Evolutionary conservation across 2,113 vertebrate genomes (phyloP), one percentile per base, ranked within the genome.

Genomic region (Shinisaurus crocodilurus): DNA sequence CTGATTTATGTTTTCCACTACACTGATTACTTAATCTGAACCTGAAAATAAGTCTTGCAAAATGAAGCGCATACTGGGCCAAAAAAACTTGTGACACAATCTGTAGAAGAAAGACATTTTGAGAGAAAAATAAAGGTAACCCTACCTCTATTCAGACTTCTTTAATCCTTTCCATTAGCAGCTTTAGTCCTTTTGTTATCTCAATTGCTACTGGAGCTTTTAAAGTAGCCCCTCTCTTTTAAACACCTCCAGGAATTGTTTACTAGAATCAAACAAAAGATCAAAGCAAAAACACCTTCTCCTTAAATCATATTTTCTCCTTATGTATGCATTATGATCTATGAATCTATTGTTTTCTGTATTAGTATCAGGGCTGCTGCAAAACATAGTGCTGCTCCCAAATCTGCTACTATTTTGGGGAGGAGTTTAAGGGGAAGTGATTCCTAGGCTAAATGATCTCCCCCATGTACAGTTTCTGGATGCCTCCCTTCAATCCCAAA

Each of bases 21-120:
- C 45, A 86, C 37, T 79, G 70, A 90, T 90, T 27, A 83, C 63
- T n/a, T 90, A 86, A 90, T 80, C 83, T 90, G 82, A 90, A 90
- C 83, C 75, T 86, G 89, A 90, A n/a, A 90, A 79, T 79, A 90
- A 86, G 63, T 57, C 75, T 90, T 90, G 75, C 82, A 90, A 70
- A 90, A 79, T 86, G n/a, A 86, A 90, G 12, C 37, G n/a, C 72
- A 54, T 23, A 67, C 70, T 76, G 82, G 43, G 82, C 40, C 9
- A 25, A 43, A 80, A 89, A 77, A 54, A 54, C 65, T 43, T 85
- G 34, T 67, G 7, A 37, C 82, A 80, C 9, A 0, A 32, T 40
- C 75, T 80, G 37, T 80, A 10, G 50, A 23, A 54, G 54, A 85
- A 8, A 63, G 15, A 0, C 65, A 89, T 70, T 85, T 90, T 48